phyloP scores from a whole-genome alignment of 2,888 invertebrate species.

The Lacanobia wlatinum region DNA sequence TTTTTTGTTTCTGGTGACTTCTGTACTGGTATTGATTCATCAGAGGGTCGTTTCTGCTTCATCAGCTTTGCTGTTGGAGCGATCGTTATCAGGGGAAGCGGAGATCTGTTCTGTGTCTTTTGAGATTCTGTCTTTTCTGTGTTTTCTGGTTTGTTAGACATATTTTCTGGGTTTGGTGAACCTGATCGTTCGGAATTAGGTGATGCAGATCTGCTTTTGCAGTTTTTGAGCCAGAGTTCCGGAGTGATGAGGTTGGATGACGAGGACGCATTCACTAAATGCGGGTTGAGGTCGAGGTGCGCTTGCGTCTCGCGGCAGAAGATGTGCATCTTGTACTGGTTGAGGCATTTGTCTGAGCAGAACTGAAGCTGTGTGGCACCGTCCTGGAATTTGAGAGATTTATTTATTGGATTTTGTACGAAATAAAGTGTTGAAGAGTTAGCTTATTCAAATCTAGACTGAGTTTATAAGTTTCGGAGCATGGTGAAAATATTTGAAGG shows the following conservation, averaged over 20 bases:
- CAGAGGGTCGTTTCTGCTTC: constrained; percentile 83
- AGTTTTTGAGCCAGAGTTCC: constrained; percentile 97
- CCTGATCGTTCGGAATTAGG: constrained; percentile 90
- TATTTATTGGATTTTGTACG: neutral
- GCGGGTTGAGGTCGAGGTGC: constrained; percentile 96
- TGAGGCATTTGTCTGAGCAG: constrained; percentile 97
- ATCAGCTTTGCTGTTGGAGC: constrained; percentile 93
- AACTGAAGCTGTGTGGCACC: constrained; percentile 97
- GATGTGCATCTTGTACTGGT: constrained; percentile 99
- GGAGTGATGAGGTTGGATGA: constrained; percentile 94
- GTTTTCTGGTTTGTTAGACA: constrained; percentile 67
- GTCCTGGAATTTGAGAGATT: constrained; percentile 90
- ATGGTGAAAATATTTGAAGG: no score
- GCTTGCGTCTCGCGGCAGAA: constrained; percentile 98
- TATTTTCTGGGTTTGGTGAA: constrained; percentile 87
- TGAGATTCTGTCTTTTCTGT: constrained; percentile 76
- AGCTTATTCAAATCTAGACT: neutral
- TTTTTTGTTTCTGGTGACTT: constrained; percentile 86
- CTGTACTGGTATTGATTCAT: constrained; percentile 79
- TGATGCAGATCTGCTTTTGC: constrained; percentile 92
- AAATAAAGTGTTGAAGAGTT: neutral
- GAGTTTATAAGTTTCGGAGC: no score
- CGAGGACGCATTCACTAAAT: constrained; percentile 90
- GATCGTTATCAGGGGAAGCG: constrained; percentile 92
- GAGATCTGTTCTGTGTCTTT: constrained; percentile 80